Base-by-base conservation (phyloP, 1,140 invertebrate genomes). In the Chironomus tepperi region DNA sequence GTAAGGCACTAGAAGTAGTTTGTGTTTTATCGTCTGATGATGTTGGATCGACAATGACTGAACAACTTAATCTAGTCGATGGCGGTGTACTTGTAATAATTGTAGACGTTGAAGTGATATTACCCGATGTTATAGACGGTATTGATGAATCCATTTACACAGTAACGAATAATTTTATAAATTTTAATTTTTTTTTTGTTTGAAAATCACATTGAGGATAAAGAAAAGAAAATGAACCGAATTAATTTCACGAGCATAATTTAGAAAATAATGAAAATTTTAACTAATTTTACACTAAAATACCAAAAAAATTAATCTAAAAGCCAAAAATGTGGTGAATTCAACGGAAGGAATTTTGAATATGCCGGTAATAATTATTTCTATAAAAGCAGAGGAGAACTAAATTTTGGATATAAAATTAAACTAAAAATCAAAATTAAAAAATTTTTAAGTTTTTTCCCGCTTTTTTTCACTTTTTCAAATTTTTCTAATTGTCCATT, bases 11-110 rank as follows among this genome's bases (percentile, higher is more conserved):
- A 70, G 7, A 10, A 18, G 6, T 8, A 19, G 18, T 70, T 18
- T 18, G 16, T 18, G 19, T 8, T 70, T 70, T 70, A 18, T 70
- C 65, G 18, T 70, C 65, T 8, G 65, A 70, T 6, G 65, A 70
- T 70, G 65, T 19, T 19, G 65, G 65, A 70, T 70, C 65, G 18
- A 70, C 65, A 70, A 70, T 70, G 9, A 70, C 65, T 18, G 65
- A 70, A 7, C 5, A 10, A 19, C 16, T 19, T 18, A 18, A 18
- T 70, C 19, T 70, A 18, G 16, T 70, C 19, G 65, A 70, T 18
- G 65, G 18, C 19, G 65, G 65, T 21, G 65, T 70, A 3, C 5
- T 70, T 12, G 65, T 70, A 8, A 70, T 18, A 70, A 70, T 18
- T 18, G 65, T 70, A 7, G 65, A 70, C 18, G 65, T 70, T 9